These are phyloP conservation scores for Scaptomyza graminum DNA, from an alignment of 1,140 invertebrate species.

Conservation along the genomic window DNA sequence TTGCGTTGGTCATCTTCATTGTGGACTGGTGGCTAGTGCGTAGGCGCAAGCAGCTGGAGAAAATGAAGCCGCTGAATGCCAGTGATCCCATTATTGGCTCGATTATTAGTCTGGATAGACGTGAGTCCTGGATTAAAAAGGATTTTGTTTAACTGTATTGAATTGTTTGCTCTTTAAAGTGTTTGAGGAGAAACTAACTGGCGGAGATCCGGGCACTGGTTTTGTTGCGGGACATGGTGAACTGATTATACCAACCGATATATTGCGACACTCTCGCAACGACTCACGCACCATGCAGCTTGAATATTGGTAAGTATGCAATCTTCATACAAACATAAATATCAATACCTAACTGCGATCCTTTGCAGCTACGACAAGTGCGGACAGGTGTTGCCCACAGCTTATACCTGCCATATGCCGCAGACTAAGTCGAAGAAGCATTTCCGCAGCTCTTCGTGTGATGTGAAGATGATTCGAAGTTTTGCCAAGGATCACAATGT, in stretches of 20 bases:
- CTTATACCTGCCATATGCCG: conserved; percentile 53
- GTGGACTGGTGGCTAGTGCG: conserved; percentile 95
- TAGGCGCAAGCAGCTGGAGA: conserved; percentile 90
- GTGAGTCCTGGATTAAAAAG: conserved; percentile 85
- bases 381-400: conserved; percentile 58
- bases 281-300: conserved; percentile 86
- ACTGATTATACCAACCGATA: conserved; percentile 83
- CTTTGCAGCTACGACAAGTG: conserved; percentile 76
- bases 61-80: conserved; percentile 89
- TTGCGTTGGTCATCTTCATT: conserved; percentile 93
- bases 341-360: neutral
- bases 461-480: conserved; percentile 83
- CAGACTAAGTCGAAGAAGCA: conserved; percentile 82
- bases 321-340: neutral
- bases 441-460: conserved; percentile 82
- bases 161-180: conserved; percentile 46
- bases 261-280: conserved; percentile 85
- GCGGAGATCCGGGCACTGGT: conserved; percentile 47
- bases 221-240: conserved; percentile 68
- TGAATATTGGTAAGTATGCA: conserved; percentile 83
- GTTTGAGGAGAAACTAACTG: conserved; percentile 77
- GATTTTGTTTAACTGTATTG: neutral
- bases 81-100: conserved; percentile 92
- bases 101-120: conserved; percentile 94
- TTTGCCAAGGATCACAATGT: conserved; percentile 79